Evolutionary conservation across 2,888 invertebrate species (phyloP).

Genomic region (Diploptera punctata): DNA sequence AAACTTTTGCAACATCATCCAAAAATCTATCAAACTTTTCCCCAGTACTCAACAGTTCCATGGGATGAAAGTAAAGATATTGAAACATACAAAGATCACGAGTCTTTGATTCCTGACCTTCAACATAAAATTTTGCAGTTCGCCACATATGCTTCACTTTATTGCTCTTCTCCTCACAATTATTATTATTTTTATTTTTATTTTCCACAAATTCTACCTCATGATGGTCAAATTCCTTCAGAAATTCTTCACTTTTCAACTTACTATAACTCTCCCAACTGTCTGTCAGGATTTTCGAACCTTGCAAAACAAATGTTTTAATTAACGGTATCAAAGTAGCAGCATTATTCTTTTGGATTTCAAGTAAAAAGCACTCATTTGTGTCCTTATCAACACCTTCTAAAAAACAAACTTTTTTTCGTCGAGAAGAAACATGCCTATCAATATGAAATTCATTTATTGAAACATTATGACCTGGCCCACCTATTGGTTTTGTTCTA

Average conservation of each 20-base stretch:
- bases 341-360: constrained; percentile 32
- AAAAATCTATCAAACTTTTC: constrained; percentile 38
- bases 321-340: constrained; percentile 24
- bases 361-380: constrained; percentile 34
- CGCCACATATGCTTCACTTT: constrained; percentile 30
- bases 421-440: constrained; percentile 30
- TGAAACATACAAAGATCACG: constrained; percentile 35
- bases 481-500: constrained; percentile 37
- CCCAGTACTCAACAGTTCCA: constrained; percentile 33
- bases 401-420: constrained; percentile 27
- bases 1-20: constrained; percentile 35
- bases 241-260: constrained; percentile 25
- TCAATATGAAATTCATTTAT: constrained; percentile 36
- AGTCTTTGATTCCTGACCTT: constrained; percentile 28
- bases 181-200: too few species aligned
- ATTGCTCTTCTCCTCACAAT: constrained; percentile 2
- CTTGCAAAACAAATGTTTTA: constrained; percentile 30
- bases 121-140: constrained; percentile 23
- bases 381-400: constrained; percentile 33
- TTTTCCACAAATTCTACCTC: constrained; percentile 30
- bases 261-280: constrained; percentile 31
- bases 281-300: constrained; percentile 23
- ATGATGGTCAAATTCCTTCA: constrained; percentile 20
- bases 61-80: constrained; percentile 36
- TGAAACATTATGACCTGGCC: constrained; percentile 20